phyloP scores from a whole-genome alignment of 2,113 vertebrate genomes.

The Acinonyx jubatus region DNA sequence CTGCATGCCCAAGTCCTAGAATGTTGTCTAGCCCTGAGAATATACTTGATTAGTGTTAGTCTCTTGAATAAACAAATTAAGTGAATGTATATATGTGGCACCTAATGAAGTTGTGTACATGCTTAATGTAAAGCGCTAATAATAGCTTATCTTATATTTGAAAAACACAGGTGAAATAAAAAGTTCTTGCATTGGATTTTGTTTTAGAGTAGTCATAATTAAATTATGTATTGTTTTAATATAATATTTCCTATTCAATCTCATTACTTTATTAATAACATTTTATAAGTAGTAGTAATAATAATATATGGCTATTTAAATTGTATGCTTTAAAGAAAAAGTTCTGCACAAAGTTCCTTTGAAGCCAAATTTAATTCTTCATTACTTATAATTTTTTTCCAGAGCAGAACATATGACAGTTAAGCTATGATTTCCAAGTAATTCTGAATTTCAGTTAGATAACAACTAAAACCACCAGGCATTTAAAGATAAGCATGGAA shows the following conservation, averaged over 20 bases:
- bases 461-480: not conserved
- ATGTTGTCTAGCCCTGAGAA: not conserved
- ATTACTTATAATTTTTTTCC: not conserved
- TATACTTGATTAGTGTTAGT: not conserved
- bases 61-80: not conserved
- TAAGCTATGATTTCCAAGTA: not conserved
- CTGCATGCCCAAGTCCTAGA: not conserved
- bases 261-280: not conserved
- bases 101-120: not conserved
- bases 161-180: conserved; percentile 14
- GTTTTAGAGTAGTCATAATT: conserved; percentile 24
- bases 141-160: not conserved
- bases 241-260: not conserved
- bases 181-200: not conserved
- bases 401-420: not conserved
- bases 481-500: not conserved
- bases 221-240: not conserved
- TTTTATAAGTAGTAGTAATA: not conserved
- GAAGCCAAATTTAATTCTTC: not conserved
- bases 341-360: not conserved
- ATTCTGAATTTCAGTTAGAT: not conserved
- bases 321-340: not conserved
- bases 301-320: not conserved
- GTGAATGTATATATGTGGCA: not conserved
- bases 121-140: not conserved